phyloP scores from a whole-genome alignment of 2,113 vertebrate species.

The Guaruba guarouba region DNA sequence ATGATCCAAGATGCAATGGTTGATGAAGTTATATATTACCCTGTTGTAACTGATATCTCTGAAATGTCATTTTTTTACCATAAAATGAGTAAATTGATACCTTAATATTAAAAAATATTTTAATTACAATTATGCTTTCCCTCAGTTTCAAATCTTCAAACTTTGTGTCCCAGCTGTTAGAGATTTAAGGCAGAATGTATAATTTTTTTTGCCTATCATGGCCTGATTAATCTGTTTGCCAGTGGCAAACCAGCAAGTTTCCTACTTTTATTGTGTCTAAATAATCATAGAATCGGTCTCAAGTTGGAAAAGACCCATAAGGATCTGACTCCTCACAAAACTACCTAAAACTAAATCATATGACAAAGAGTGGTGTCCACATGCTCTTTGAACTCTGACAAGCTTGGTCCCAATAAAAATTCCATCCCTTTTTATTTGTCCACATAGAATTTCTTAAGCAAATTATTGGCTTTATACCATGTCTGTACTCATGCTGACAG shows the following conservation, averaged over 20 bases:
- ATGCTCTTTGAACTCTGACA: neutral
- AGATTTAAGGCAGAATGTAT: neutral
- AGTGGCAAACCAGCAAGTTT: neutral
- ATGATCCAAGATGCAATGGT: neutral
- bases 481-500: neutral
- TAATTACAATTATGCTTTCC: neutral
- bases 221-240: neutral
- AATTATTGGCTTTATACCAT: neutral
- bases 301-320: neutral
- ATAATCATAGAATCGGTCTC: neutral
- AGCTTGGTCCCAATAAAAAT: neutral
- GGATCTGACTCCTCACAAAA: neutral
- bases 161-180: neutral
- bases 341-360: neutral
- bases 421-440: neutral
- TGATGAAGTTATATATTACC: neutral
- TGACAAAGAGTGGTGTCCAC: fast-evolving
- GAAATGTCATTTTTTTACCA: neutral
- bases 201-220: neutral
- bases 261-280: neutral
- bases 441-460: neutral
- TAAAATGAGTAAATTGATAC: neutral
- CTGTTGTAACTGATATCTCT: neutral
- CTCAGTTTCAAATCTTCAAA: neutral
- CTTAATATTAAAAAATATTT: neutral